Percentiles rank a stretch among this genome's conserved stretches.
Conservation (phyloP, 2,113 vertebrate species). For the Zapus hudsonius region DNA sequence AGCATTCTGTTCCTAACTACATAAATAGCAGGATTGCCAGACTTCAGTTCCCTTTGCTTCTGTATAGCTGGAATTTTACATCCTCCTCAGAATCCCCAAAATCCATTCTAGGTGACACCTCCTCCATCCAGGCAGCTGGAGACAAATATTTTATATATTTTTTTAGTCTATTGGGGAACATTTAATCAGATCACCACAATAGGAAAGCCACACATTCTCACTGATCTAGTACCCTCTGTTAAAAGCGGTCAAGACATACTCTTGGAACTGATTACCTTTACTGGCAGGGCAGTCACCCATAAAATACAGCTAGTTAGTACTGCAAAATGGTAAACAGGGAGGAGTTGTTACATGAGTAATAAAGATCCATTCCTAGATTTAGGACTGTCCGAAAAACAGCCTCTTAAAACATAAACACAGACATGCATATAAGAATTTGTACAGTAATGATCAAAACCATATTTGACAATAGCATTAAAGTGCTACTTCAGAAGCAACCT, state of each 20-base stretch:
- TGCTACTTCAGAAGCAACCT: not conserved
- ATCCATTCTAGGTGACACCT: too few relatives aligned
- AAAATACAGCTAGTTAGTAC: not conserved
- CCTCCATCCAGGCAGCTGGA: too few relatives aligned
- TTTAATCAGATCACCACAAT: too few relatives aligned
- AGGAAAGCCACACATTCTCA: not conserved
- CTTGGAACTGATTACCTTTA: too few relatives aligned
- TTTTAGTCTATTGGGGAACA: too few relatives aligned
- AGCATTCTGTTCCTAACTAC: too few relatives aligned
- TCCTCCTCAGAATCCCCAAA: too few relatives aligned
- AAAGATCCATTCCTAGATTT: not conserved
- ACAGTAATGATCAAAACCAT: too few relatives aligned
- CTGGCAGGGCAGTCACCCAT: not conserved
- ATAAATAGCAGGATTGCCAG: too few relatives aligned
- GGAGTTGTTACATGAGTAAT: fast-evolving
- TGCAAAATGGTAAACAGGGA: not conserved
- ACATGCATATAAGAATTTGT: not conserved
- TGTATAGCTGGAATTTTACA: too few relatives aligned
- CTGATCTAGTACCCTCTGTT: not conserved
- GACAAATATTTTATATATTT: too few relatives aligned
- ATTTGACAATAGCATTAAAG: not conserved
- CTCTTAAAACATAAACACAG: not conserved
- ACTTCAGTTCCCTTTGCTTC: too few relatives aligned
- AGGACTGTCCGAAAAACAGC: not conserved
- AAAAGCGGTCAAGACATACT: not conserved